Evolutionary conservation across 2,888 invertebrate genomes (phyloP).

Genomic region (Pterostichus niger): DNA sequence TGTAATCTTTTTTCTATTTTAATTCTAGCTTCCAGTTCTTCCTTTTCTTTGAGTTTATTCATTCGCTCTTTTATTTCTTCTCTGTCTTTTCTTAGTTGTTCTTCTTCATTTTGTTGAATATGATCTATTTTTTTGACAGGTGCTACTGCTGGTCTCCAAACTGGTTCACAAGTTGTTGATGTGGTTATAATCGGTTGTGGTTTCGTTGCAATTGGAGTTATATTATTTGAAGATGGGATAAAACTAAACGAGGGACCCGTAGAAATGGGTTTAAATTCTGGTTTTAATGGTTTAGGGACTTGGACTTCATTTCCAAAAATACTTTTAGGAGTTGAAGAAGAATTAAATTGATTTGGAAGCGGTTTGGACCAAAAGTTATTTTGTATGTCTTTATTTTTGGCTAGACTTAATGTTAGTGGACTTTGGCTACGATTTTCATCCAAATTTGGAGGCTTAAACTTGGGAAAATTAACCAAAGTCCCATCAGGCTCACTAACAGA

Average conservation of each 20-base stretch:
- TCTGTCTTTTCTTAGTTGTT: conserved; percentile 17
- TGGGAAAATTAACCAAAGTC: background rate
- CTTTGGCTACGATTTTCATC: conserved; percentile 17
- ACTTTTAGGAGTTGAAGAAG: background rate
- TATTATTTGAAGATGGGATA: background rate
- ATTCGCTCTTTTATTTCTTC: conserved; percentile 53
- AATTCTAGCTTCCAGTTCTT: conserved; percentile 67
- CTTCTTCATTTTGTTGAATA: background rate
- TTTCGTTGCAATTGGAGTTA: background rate
- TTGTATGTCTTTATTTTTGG: background rate
- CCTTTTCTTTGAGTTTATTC: conserved; percentile 63
- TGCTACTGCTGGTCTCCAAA: background rate
- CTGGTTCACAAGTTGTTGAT: no score
- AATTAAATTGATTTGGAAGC: background rate
- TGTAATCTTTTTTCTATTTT: conserved; percentile 68
- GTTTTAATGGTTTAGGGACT: background rate
- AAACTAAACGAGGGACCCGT: background rate
- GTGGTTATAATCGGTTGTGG: background rate
- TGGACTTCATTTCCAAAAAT: conserved; percentile 22
- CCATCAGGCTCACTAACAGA: background rate
- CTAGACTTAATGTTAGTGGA: background rate
- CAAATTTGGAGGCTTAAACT: background rate
- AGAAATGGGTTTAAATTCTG: background rate
- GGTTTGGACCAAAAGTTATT: conserved; percentile 23
- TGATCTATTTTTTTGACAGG: background rate